Conservation (phyloP, 2,797 vertebrate species). For the Remorina albescens region DNA sequence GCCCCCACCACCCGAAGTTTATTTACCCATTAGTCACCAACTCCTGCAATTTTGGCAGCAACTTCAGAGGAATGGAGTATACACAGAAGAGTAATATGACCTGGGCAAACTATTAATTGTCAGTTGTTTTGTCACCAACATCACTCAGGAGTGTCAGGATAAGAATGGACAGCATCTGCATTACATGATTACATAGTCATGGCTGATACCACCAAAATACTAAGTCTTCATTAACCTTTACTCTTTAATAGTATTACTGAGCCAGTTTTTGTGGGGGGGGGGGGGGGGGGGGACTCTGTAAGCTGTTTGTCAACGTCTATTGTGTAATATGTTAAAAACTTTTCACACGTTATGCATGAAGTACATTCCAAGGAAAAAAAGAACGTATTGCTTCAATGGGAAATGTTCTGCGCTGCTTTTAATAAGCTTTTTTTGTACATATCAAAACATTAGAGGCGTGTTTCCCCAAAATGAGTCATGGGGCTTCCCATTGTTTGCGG, state of each 20-base stretch:
- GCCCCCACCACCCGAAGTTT: background rate
- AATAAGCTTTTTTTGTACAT: slow-evolving; percentile 28
- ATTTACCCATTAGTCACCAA: slow-evolving; percentile 43
- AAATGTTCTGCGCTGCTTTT: slow-evolving; percentile 46
- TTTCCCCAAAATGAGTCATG: slow-evolving; percentile 67
- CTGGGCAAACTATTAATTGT: background rate
- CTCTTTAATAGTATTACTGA: background rate
- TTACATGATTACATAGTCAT: background rate
- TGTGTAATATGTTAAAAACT: background rate
- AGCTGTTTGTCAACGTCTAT: background rate
- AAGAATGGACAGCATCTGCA: background rate
- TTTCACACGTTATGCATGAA: background rate
- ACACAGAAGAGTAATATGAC: slow-evolving; percentile 11
- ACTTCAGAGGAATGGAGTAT: slow-evolving; percentile 30
- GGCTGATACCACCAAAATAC: background rate
- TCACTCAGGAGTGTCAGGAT: background rate
- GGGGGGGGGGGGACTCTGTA: background rate
- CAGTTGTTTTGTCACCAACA: slow-evolving; percentile 13
- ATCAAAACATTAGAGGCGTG: slow-evolving; percentile 20
- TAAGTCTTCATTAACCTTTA: background rate
- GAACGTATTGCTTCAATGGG: background rate
- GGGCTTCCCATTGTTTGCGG: slow-evolving; percentile 57
- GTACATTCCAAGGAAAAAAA: background rate
- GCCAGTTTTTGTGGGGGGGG: background rate
- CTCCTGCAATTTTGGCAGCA: slow-evolving; percentile 41